Evolutionary conservation across 2,797 vertebrate species (phyloP).

Genomic region (Emydoidea blandingii): DNA sequence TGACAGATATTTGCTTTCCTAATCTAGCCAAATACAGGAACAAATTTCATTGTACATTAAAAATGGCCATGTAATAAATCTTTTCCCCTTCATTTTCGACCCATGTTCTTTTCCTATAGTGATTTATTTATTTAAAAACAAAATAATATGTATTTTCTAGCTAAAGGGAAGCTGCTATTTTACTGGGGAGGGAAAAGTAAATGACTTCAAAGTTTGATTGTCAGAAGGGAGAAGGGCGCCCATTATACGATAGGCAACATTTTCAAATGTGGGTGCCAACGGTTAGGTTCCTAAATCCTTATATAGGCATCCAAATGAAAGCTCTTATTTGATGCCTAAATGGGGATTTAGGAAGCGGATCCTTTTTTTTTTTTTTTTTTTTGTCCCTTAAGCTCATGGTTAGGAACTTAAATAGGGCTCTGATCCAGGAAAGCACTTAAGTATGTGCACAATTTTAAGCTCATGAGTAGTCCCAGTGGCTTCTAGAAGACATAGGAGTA

Average conservation of each 20-base stretch:
- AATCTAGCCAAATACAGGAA: not conserved
- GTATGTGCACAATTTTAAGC: not conserved
- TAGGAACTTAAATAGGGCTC: not conserved
- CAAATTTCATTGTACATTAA: not conserved
- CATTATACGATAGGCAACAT: not conserved
- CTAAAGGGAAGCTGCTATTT: not conserved
- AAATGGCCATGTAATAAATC: not conserved
- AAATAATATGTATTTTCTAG: no score
- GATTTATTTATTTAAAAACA: not conserved
- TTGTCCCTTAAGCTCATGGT: not conserved
- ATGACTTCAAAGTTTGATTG: not conserved
- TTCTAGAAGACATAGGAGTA: not conserved
- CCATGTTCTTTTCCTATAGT: not conserved
- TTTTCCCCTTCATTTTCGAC: not conserved
- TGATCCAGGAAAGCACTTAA: not conserved
- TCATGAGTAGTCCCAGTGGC: not conserved
- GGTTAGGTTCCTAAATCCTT: not conserved
- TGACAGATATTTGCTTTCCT: slow-evolving; percentile 36
- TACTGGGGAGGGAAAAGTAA: not conserved
- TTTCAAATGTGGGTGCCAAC: not conserved
- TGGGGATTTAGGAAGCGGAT: not conserved
- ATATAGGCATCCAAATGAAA: not conserved
- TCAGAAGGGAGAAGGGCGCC: not conserved
- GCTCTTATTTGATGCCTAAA: not conserved
- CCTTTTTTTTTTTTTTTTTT: no score